Base-by-base conservation (phyloP, 1,140 invertebrate species). In the Zophobas atratus region DNA sequence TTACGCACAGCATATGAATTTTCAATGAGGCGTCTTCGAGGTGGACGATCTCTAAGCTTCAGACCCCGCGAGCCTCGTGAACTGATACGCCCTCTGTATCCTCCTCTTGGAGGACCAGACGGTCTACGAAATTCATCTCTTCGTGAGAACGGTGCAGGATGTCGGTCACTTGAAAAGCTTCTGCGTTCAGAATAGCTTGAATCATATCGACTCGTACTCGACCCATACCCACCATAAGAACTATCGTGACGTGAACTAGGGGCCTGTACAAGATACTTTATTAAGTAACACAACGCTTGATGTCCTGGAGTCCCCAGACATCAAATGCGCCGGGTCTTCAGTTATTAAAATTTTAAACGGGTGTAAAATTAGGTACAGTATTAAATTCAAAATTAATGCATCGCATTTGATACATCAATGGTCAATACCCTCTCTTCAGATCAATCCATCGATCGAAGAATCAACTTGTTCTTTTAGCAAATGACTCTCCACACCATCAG, bases 111-210 rank as follows among this genome's bases (percentile, higher is more conserved):
- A 32, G 81, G 82, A 41, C 81, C 78, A 35, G 81, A 73, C 8
- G 85, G 84, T 78, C 81, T 84, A 57, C 84, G 85, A 77, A 84
- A 85, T 32, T 85, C 85, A 51, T 86, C 85, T 75, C 84, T 80
- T 78, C 82, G 81, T 38, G 77, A 76, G 70, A 77, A 82, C 57
- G 75, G 75, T 75, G 63, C 77, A 60, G 74, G 77, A 70, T 75
- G 79, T 39, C 82, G 83, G 75, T 82, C 85, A 72, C 80, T 80
- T 41, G 86, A 84, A 76, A 83, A 86, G 57, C 83, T 83, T 76
- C 84, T 84, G 38, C 84, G 77, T 60, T 86, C 84, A 35, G 82
- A 57, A 76, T 79, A 80, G 75, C 77, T 75, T 49, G 80, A 78
- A 39, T 82, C 83, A 76, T 84, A 83, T 57, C 84, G 79, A 77